Percentiles rank a stretch among this genome's conserved stretches.
These are phyloP conservation scores for Hippolais icterina DNA, from an alignment of 2,113 vertebrate genomes.

Conservation along the genomic window DNA sequence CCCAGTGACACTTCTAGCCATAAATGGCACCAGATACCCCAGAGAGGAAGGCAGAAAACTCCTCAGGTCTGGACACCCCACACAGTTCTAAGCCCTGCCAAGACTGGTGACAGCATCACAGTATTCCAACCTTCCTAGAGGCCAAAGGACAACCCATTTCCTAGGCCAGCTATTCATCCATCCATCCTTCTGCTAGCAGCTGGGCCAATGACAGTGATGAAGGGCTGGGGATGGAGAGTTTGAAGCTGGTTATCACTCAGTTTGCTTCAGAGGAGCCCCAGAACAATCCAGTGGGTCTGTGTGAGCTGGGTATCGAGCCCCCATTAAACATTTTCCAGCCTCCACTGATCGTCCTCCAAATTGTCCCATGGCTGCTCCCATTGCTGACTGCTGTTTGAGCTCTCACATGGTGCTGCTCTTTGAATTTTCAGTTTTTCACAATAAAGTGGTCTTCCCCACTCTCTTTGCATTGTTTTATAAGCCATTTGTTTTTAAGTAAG, in stretches of 20 bases:
- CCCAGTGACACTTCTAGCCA: fast-evolving
- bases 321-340: neutral
- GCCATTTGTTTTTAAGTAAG: slow-evolving; percentile 63
- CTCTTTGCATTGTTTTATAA: slow-evolving; percentile 61
- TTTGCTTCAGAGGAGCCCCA: neutral
- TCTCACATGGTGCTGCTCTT: slow-evolving; percentile 10
- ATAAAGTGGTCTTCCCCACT: slow-evolving; percentile 32
- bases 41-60: neutral
- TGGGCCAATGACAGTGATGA: neutral
- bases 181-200: neutral
- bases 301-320: neutral
- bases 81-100: neutral
- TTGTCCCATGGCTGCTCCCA: neutral
- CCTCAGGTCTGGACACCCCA: fast-evolving
- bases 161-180: neutral
- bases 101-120: fast-evolving
- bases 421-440: slow-evolving; percentile 49
- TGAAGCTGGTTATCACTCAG: neutral
- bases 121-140: neutral
- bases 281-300: neutral
- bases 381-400: neutral
- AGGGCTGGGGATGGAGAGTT: neutral
- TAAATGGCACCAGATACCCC: fast-evolving
- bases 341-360: neutral
- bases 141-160: neutral